Percentiles rank a stretch among this genome's conserved stretches.
Evolutionary conservation across 1,140 invertebrate genomes (phyloP).

Genomic region (Anagrus nilaparvatae): DNA sequence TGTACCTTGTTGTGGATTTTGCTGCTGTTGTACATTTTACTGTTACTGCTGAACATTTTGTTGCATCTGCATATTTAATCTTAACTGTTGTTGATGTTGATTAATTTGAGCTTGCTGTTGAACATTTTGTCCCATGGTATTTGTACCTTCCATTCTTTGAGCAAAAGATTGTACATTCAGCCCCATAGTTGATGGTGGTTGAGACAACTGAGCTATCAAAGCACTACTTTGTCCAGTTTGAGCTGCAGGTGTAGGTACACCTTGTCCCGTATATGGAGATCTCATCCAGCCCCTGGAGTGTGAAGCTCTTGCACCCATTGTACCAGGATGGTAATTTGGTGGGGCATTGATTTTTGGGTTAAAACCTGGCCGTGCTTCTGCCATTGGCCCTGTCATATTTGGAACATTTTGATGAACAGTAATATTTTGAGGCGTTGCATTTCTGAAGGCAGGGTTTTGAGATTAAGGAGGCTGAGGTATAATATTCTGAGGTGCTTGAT

Average conservation of each 20-base stretch:
- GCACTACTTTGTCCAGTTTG: slow-evolving; percentile 42
- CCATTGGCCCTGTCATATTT: slow-evolving; percentile 31
- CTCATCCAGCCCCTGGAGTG: slow-evolving; percentile 33
- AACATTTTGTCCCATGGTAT: slow-evolving; percentile 18
- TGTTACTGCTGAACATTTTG: too few species aligned
- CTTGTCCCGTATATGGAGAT: slow-evolving; percentile 32
- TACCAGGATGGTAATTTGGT: slow-evolving; percentile 42
- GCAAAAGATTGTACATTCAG: slow-evolving; percentile 41
- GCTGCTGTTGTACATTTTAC: too few species aligned
- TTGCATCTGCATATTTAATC: too few species aligned
- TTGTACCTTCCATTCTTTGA: slow-evolving; percentile 43
- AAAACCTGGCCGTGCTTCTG: slow-evolving; percentile 28
- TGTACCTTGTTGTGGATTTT: slow-evolving; percentile 38
- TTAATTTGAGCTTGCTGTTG: slow-evolving; percentile 33
- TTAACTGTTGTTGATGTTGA: slow-evolving; percentile 40
- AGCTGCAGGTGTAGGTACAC: slow-evolving; percentile 4
- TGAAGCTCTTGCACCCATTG: slow-evolving; percentile 25
- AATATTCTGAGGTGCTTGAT: slow-evolving; percentile 33
- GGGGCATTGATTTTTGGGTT: slow-evolving; percentile 43
- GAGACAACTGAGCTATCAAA: slow-evolving; percentile 58
- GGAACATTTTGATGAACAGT: slow-evolving; percentile 33
- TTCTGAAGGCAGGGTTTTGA: slow-evolving; percentile 31
- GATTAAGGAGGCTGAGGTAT: slow-evolving; percentile 28
- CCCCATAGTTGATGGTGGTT: slow-evolving; percentile 48
- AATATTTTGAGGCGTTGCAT: slow-evolving; percentile 37